phyloP scores from a whole-genome alignment of 2,797 vertebrate species.

The Scolopax bukidnonensis region DNA sequence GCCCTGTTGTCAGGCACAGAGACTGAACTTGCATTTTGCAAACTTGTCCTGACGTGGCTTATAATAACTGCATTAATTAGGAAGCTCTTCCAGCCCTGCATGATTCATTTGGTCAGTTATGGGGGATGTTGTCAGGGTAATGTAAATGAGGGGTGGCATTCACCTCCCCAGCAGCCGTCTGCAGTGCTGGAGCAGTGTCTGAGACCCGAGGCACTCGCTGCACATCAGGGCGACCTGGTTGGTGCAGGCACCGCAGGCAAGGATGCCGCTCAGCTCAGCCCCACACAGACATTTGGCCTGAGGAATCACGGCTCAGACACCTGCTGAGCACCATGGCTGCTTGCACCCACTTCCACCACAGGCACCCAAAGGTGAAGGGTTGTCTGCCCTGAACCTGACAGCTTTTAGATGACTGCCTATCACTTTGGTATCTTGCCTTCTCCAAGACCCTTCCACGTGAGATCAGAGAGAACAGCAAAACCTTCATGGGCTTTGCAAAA shows the following conservation, averaged over 20 bases:
- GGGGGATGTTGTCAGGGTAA: background rate
- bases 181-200: background rate
- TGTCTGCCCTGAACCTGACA: accelerated
- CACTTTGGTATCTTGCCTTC: accelerated
- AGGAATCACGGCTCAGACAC: accelerated
- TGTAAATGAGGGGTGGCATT: slow-evolving; percentile 4
- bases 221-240: background rate
- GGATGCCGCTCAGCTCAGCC: accelerated
- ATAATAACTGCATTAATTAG: slow-evolving; percentile 43
- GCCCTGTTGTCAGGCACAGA: background rate
- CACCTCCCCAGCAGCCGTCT: background rate
- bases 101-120: slow-evolving; percentile 42
- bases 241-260: background rate
- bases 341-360: accelerated
- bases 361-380: background rate
- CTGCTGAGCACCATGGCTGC: accelerated
- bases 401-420: background rate
- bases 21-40: background rate
- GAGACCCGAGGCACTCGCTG: background rate
- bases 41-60: slow-evolving; percentile 23
- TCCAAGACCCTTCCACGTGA: background rate
- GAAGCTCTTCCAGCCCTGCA: background rate
- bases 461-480: background rate
- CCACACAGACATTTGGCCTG: background rate
- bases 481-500: background rate